A percentile compares a stretch with the other conserved stretches of the same genome.
Evolutionary conservation across 2,113 vertebrate species (phyloP).

Genomic region (Anguilla japonica): DNA sequence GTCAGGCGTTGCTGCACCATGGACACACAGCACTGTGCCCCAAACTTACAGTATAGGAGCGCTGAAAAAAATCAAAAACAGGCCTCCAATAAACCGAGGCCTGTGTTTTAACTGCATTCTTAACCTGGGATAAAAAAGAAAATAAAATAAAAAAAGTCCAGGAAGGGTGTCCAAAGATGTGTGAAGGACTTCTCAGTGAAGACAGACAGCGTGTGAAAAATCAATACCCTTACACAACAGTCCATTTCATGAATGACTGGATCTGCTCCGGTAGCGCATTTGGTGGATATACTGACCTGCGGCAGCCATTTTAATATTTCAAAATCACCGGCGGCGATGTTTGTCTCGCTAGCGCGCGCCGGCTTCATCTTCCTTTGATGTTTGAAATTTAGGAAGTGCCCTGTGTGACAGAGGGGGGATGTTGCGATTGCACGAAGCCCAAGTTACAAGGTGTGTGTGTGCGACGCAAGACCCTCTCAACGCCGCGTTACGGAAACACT

Average conservation of each 20-base stretch:
- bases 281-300: constrained; percentile 67
- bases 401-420: neutral
- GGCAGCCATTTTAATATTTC: constrained; percentile 64
- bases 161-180: constrained; percentile 52
- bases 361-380: constrained; percentile 70
- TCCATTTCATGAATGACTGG: constrained; percentile 73
- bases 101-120: constrained; percentile 36
- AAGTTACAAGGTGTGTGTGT: too few species aligned
- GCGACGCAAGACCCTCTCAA: constrained; percentile 53
- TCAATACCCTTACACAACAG: constrained; percentile 67
- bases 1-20: neutral
- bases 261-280: constrained; percentile 68
- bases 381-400: constrained; percentile 69
- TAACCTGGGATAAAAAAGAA: constrained; percentile 39
- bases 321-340: constrained; percentile 50
- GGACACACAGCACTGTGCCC: neutral
- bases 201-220: constrained; percentile 66
- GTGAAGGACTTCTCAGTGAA: constrained; percentile 59
- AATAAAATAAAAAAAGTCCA: neutral
- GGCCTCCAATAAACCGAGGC: neutral
- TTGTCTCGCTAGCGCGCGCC: constrained; percentile 62
- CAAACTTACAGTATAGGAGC: neutral
- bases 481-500: neutral
- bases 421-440: constrained; percentile 61
- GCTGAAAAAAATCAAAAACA: constrained; percentile 7